Evolutionary conservation across 2,797 vertebrate genomes (phyloP), one percentile per base, ranked within the genome.

Genomic region (Anguilla marmorata): DNA sequence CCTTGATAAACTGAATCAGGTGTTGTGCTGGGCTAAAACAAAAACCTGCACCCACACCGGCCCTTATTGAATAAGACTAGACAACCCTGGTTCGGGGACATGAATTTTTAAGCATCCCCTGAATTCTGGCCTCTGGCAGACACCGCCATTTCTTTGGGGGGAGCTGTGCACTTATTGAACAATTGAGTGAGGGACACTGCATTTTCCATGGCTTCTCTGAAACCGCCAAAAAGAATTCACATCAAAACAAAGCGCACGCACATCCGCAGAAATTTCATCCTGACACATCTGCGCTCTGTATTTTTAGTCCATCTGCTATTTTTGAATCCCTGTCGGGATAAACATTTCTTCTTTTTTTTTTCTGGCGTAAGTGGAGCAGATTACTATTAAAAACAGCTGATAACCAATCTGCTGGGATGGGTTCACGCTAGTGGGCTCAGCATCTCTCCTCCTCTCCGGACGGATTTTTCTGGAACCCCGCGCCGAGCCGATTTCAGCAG

Each of bases 241-340:
- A 24, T 80, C 9, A 30, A 30, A 33, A 69, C 19, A 54, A 11
- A 30, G 82, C 9, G 41, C 50, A 74, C 45, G 27, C n/a, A 66
- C 21, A 85, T 85, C 45, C 30, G 74, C 19, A 21, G 8, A 50
- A 54, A 41, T 63, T 58, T 19, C 19, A 56, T 21, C 27, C 27
- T 19, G 82, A 88, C 66, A 85, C 82, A 85, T 56, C 63, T 85
- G 87, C 50, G 19, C 45, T 74, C 60, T 9, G 50, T 56, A 85
- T 88, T 88, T 88, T 54, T 74, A 88, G 87, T 24, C 74, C 83
- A 85, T 50, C 21, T 54, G 60, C 63, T 85, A 74, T 88, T 88
- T 88, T 85, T 74, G 69, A 50, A 76, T 12, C 63, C 66, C 87
- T 58, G 48, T 56, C 66, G 50, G 87, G 66, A 88, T 37, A 41